Evolutionary conservation across 2,113 vertebrate genomes (phyloP).

Genomic region (Megalops atlanticus): DNA sequence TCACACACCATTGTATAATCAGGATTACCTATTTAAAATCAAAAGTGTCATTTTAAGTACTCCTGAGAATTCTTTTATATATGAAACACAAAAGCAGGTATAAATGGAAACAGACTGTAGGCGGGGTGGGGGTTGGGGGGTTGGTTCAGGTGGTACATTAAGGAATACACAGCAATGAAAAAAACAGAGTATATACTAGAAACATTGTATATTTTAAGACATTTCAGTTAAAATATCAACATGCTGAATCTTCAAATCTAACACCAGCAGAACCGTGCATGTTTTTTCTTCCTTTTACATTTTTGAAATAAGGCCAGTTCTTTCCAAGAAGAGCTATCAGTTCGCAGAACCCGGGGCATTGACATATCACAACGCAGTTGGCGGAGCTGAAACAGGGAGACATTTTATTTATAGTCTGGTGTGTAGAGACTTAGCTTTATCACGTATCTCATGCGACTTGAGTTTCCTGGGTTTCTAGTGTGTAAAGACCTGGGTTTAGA

Average conservation of each 20-base stretch:
- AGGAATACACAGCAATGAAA: background rate
- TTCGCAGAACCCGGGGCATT: background rate
- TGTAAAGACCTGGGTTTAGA: too few species aligned
- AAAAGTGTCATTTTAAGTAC: background rate
- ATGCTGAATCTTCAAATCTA: background rate
- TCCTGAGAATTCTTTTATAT: background rate
- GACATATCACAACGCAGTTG: background rate
- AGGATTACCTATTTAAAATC: background rate
- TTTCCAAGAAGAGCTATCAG: background rate
- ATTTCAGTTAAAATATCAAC: background rate
- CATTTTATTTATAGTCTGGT: background rate
- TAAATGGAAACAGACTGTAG: background rate
- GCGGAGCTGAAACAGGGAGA: background rate
- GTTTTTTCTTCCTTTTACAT: background rate
- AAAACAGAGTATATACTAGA: background rate
- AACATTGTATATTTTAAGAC: constrained; percentile 11
- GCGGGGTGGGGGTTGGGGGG: background rate
- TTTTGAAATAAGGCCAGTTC: background rate
- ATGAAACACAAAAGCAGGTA: background rate
- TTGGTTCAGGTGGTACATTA: background rate
- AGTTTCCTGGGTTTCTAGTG: too few species aligned
- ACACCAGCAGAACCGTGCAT: background rate
- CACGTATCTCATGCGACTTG: background rate
- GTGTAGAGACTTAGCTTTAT: background rate
- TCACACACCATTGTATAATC: background rate